These are phyloP conservation scores for Phaethon lepturus DNA, from an alignment of 2,113 vertebrate genomes.

Conservation along the genomic window DNA sequence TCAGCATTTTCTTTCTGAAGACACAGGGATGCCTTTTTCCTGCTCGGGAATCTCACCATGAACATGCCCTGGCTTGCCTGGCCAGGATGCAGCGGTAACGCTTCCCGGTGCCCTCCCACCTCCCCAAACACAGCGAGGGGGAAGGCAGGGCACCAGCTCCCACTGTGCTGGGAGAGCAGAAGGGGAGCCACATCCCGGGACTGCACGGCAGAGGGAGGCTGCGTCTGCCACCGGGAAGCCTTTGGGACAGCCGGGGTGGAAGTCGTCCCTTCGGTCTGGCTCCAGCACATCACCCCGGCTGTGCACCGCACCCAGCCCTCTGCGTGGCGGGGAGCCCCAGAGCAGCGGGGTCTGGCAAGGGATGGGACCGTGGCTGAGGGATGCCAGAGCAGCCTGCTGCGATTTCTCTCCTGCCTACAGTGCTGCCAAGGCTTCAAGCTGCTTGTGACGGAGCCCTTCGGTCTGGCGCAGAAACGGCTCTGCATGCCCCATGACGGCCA, in stretches of 20 bases:
- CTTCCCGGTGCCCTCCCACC: background rate
- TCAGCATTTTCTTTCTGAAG: background rate
- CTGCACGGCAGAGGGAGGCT: rapidly evolving
- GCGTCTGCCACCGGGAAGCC: background rate
- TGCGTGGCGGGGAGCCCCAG: background rate
- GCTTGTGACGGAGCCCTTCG: background rate
- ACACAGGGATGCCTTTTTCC: background rate
- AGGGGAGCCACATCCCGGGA: background rate
- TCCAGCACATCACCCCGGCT: background rate
- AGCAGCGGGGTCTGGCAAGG: background rate
- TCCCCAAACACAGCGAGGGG: rapidly evolving
- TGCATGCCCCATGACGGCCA: background rate
- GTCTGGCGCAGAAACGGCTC: background rate
- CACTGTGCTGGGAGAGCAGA: background rate
- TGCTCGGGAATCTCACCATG: background rate
- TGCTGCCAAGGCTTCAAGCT: background rate
- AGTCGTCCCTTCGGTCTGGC: background rate
- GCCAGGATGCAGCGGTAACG: background rate
- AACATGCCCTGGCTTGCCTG: background rate
- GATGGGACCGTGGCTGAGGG: background rate
- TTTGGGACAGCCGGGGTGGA: background rate
- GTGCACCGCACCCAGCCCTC: background rate
- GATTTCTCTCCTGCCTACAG: background rate
- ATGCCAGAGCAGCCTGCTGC: background rate
- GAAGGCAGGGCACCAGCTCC: background rate